Evolutionary conservation across 1,140 invertebrate genomes (phyloP).

Genomic region (Drosophila murphyi): DNA sequence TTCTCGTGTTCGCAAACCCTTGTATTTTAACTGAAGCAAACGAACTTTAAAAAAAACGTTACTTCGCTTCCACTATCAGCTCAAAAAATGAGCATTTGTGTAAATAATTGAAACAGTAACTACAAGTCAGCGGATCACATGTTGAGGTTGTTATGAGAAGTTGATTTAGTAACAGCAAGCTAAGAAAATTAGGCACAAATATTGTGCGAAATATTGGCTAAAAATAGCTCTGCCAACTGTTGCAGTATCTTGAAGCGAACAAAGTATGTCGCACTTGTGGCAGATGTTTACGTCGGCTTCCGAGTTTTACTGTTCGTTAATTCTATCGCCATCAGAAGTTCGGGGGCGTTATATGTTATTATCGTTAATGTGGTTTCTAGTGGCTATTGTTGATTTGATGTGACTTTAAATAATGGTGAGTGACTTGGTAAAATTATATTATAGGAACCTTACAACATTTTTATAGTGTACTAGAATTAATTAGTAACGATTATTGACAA

Average conservation of each 20-base stretch:
- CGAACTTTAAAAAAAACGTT: background rate
- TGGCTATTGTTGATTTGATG: no score
- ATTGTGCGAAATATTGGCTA: conserved; percentile 46
- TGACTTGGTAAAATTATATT: no score
- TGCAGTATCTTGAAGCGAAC: conserved; percentile 44
- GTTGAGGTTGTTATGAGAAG: conserved; percentile 35
- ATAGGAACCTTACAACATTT: no score
- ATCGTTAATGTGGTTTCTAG: no score
- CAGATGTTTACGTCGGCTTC: conserved; percentile 51
- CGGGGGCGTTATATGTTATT: conserved; percentile 28
- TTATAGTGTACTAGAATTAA: no score
- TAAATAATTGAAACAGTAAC: conserved; percentile 50
- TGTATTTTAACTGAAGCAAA: background rate
- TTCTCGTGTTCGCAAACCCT: conserved; percentile 1
- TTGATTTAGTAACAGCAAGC: conserved; percentile 36
- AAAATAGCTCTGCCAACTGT: conserved; percentile 48
- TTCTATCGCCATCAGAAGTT: conserved; percentile 1
- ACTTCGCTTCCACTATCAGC: conserved; percentile 16
- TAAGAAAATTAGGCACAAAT: conserved; percentile 57
- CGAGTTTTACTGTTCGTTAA: conserved; percentile 33
- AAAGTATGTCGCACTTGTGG: conserved; percentile 54
- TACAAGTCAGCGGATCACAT: conserved; percentile 56
- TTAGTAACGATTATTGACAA: no score
- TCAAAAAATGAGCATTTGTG: conserved; percentile 60
- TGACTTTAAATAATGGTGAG: no score